phyloP scores from a whole-genome alignment of 53 echinoderm and acorn worm species.

The Paracentrotus lividus region DNA sequence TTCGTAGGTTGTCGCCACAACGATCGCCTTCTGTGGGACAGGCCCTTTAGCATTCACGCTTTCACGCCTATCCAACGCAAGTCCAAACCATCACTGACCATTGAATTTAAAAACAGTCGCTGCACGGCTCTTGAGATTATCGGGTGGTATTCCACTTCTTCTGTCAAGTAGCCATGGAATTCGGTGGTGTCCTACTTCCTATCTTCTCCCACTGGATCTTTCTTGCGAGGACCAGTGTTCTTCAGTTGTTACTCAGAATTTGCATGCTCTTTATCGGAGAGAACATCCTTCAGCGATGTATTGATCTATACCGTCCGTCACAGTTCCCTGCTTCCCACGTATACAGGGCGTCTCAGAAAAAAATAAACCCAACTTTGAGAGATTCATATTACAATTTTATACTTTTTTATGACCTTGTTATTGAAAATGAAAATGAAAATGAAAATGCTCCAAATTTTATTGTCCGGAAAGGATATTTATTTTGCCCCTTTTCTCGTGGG shows the following conservation, averaged over 20 bases:
- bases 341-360: too few relatives aligned
- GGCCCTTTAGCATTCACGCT: not conserved
- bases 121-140: not conserved
- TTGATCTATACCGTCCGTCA: constrained; percentile 2
- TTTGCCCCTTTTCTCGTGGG: too few relatives aligned
- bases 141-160: not conserved
- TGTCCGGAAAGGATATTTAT: too few relatives aligned
- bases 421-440: too few relatives aligned
- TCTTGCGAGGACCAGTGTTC: not conserved
- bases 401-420: too few relatives aligned
- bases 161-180: not conserved
- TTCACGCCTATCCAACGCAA: not conserved
- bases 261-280: not conserved
- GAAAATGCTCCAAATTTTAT: too few relatives aligned
- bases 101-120: not conserved
- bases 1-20: too few relatives aligned
- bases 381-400: too few relatives aligned
- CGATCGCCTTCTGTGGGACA: too few relatives aligned
- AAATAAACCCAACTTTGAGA: too few relatives aligned
- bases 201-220: not conserved
- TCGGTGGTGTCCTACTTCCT: not conserved
- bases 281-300: not conserved
- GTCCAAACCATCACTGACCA: too few relatives aligned
- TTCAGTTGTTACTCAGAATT: not conserved
- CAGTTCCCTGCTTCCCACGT: not conserved